Percentiles rank a stretch among this genome's conserved stretches.
Evolutionary conservation across 2,888 invertebrate genomes (phyloP).

Genomic region (Drosophila quinaria): DNA sequence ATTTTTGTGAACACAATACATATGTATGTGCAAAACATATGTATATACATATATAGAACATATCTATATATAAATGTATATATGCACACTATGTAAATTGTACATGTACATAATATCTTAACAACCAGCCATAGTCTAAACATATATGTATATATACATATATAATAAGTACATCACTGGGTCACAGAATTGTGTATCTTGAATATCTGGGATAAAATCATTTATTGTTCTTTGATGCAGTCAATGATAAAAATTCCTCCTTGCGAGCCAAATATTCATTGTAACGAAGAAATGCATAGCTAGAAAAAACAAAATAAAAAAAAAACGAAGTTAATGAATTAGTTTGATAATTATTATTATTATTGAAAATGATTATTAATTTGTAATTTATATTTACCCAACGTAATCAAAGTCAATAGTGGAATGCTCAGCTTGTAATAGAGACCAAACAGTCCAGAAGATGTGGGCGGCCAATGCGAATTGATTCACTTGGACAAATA

Average conservation of each 20-base stretch:
- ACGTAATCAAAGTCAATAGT: conserved; percentile 96
- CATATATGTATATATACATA: conserved; percentile 46
- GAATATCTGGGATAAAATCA: conserved; percentile 58
- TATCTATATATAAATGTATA: conserved; percentile 34
- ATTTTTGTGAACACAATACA: conserved; percentile 64
- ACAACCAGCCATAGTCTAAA: conserved; percentile 54
- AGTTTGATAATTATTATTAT: neutral
- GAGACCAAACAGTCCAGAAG: conserved; percentile 96
- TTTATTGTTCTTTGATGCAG: conserved; percentile 69
- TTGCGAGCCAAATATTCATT: conserved; percentile 90
- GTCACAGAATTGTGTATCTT: conserved; percentile 56
- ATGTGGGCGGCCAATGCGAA: conserved; percentile 93
- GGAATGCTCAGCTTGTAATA: conserved; percentile 95
- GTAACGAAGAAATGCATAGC: conserved; percentile 90
- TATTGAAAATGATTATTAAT: too few species aligned
- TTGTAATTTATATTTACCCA: conserved; percentile 87
- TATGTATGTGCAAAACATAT: conserved; percentile 7
- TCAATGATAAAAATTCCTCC: conserved; percentile 86
- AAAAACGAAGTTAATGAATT: neutral
- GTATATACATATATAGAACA: conserved; percentile 45
- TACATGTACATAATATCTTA: conserved; percentile 31
- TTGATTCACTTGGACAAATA: conserved; percentile 92
- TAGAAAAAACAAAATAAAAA: conserved; percentile 68
- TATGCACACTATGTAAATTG: conserved; percentile 16
- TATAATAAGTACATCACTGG: conserved; percentile 64